phyloP scores from a whole-genome alignment of 2,888 invertebrate genomes.

The Peribatodes rhomboidaria region DNA sequence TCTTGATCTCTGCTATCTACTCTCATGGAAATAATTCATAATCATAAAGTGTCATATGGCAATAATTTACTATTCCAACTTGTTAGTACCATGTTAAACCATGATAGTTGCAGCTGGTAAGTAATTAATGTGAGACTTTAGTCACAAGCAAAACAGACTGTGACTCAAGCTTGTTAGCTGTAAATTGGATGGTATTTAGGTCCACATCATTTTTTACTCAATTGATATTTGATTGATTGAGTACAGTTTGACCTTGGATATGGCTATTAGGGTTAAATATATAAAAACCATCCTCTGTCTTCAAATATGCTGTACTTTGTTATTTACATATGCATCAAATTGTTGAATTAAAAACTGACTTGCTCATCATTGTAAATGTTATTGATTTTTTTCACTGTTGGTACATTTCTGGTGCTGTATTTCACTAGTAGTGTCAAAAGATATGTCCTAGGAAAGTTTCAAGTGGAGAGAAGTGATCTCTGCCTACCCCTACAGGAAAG shows the following conservation, averaged over 20 bases:
- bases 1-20: constrained; percentile 4
- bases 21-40: constrained; percentile 1
- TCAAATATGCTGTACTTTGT: constrained; percentile 5
- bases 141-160: constrained; percentile 1
- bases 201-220: constrained; percentile 21
- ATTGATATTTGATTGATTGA: constrained; percentile 37
- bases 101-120: too few relatives aligned
- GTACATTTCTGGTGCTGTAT: background rate
- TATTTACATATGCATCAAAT: constrained; percentile 1
- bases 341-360: background rate
- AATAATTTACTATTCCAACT: background rate
- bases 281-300: constrained; percentile 16
- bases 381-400: background rate
- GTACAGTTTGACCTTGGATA: constrained; percentile 35
- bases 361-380: background rate
- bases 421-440: background rate
- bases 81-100: too few relatives aligned
- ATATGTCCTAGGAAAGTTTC: too few relatives aligned
- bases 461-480: too few relatives aligned
- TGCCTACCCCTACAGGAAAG: too few relatives aligned
- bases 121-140: background rate
- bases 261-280: constrained; percentile 35
- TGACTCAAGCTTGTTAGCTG: constrained; percentile 20
- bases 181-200: constrained; percentile 35
- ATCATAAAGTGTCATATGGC: background rate